phyloP scores from a whole-genome alignment of 2,797 vertebrate species.

The Orestias chungarensis region DNA sequence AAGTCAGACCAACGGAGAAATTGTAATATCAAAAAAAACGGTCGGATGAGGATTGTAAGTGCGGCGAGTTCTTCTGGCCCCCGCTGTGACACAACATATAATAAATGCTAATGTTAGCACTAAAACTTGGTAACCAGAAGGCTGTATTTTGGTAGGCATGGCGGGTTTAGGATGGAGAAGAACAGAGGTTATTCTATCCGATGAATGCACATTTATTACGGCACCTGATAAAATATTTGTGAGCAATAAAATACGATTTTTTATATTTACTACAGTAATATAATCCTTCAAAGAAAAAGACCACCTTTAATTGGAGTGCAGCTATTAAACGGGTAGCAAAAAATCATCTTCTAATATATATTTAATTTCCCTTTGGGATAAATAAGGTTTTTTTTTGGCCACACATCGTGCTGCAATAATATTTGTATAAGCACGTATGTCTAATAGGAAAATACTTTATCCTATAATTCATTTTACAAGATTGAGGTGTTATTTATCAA shows the following conservation, averaged over 20 bases:
- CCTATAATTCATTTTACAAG: too few species aligned
- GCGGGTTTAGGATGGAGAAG: conserved; percentile 11
- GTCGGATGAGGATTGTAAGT: conserved; percentile 11
- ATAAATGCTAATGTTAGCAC: conserved; percentile 25
- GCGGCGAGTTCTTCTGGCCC: background rate
- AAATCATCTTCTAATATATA: background rate
- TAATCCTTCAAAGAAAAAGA: background rate
- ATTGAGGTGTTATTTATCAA: too few species aligned
- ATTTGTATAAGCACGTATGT: too few species aligned
- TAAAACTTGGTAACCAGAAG: conserved; percentile 24
- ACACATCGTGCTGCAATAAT: too few species aligned
- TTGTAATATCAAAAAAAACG: conserved; percentile 1
- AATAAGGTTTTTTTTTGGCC: too few species aligned
- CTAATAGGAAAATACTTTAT: too few species aligned
- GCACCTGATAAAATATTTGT: background rate
- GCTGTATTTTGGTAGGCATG: conserved; percentile 20
- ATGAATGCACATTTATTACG: background rate
- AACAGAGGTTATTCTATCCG: conserved; percentile 31
- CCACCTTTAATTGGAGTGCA: background rate
- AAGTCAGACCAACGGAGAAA: conserved; percentile 8
- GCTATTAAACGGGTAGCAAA: background rate
- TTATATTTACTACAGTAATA: background rate
- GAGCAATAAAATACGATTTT: background rate
- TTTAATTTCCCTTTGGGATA: too few species aligned
- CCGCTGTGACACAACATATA: conserved; percentile 7